phyloP scores from a whole-genome alignment of 2,888 invertebrate species.

The Conistra vaccinii region DNA sequence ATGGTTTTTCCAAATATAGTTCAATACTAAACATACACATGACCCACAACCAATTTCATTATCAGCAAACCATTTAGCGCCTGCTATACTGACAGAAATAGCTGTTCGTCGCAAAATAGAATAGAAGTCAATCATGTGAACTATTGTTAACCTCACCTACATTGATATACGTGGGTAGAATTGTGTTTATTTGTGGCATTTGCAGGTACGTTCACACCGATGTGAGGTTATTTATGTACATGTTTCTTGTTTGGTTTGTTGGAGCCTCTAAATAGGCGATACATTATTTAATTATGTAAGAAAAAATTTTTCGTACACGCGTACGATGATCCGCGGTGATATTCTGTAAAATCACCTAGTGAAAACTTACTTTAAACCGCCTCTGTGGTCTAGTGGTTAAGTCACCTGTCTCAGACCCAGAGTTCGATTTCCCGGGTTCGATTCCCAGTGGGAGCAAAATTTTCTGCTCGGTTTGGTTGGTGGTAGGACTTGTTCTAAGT shows the following conservation, averaged over 20 bases:
- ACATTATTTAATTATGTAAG: neutral
- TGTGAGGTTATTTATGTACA: constrained; percentile 25
- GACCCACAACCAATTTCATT: neutral
- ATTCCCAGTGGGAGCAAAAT: too few species aligned
- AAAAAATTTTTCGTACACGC: too few species aligned
- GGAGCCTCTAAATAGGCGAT: constrained; percentile 24
- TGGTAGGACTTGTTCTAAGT: too few species aligned
- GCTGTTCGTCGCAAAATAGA: constrained; percentile 14
- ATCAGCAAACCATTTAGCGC: constrained; percentile 17
- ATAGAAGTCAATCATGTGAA: constrained; percentile 3
- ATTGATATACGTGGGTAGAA: constrained; percentile 3
- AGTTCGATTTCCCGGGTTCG: too few species aligned
- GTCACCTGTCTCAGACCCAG: too few species aligned
- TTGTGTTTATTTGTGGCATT: constrained; percentile 23
- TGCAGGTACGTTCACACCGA: constrained; percentile 24
- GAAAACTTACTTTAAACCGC: too few species aligned
- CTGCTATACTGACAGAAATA: constrained; percentile 20
- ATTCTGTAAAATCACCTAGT: neutral
- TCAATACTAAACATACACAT: neutral
- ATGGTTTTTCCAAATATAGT: neutral
- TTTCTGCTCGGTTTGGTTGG: too few species aligned
- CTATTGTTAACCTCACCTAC: constrained; percentile 5
- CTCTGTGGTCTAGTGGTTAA: too few species aligned
- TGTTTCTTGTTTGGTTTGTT: constrained; percentile 1
- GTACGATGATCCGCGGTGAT: neutral